Base-by-base conservation (phyloP, 1,140 invertebrate genomes). In the Lepidostoma basale region DNA sequence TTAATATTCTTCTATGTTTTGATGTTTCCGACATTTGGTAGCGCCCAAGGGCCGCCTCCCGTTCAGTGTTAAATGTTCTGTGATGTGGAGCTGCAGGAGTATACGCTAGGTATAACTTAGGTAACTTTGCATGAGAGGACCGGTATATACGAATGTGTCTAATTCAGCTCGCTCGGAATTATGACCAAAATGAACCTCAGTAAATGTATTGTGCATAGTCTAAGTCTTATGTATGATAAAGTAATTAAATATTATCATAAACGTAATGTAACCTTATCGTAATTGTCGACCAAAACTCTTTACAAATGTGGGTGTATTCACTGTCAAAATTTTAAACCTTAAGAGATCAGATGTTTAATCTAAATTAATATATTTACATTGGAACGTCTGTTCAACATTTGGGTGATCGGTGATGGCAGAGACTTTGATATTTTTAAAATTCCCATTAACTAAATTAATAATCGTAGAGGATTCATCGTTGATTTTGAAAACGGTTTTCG, bases 101-200 rank as follows among this genome's bases (percentile, higher is more conserved):
- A 72, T 72, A 72, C 70, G 70, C 70, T 72, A 72, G 70, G 66
- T 72, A 63, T 72, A 72, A 62, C 66, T 58, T 72, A 72, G 67
- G 56, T 67, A 39, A 67, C 60, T 40, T 58, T 66, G 63, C 59
- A 54, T 59, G 6, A 23, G 64, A 70, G 62, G 49, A 14, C 2
- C 0, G 20, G 39, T 26, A 70, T 49, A 33, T 62, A 56, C 42
- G 59, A 62, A 20, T 33, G 40, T 18, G 33, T 20, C 18, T 18
- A 16, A 16, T 2, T 30, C 23, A 30, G 62, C 62, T 33, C 22
- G 56, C 26, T 33, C 20, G 4, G 39, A 59, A 45, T 65, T 28
- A 56, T 64, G 70, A 68, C 70, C 70, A 66, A 72, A 58, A 58
- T 59, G 62, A 68, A 72, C 70, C 66, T 72, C 70, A 72, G 40